Evolutionary conservation across 2,888 invertebrate species (phyloP), one percentile per base, ranked within the genome.

Genomic region (Mylabris sibirica): DNA sequence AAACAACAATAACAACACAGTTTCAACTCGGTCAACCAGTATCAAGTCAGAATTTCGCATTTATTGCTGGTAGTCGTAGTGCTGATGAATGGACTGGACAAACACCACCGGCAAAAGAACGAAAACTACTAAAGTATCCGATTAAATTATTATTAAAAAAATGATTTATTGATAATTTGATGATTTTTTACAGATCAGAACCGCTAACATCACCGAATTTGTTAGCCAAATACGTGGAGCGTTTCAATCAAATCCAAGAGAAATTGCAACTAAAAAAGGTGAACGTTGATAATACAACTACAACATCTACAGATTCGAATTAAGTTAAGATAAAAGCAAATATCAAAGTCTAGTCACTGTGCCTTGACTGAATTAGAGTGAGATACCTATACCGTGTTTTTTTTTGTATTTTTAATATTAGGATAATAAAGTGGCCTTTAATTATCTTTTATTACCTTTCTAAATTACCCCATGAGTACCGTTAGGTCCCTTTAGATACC

Each of bases 241-340:
- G 84, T 69, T 82, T 84, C 65, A 82, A 84, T 65, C 80, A 81
- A 68, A 83, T 85, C 12, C 83, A 85, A 73, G 81, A 84, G 65
- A 81, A 79, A 68, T 76, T 53, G 22, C 9, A 22, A 53, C 1
- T 53, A 22, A 53, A 53, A 53, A 11, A 22, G 53, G 22, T 85
- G 59, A 83, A 76, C 30, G 61, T 75, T 5, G 70, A 22, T 67
- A n/a, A n/a, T n/a, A 11, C 65, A 67, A 59, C 65, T 63, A 22
- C 30, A 30, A 4, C n/a, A n/a, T n/a, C n/a, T n/a, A n/a, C 53
- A 3, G 53, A 53, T 53, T 62, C 73, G 61, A 70, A 17, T 69
- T 57, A 5, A 65, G 11, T 20, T 20, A n/a, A n/a, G n/a, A n/a
- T 49, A 20, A 20, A 8, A 49, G 17, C 3, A 38, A 8, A 35